Percentiles rank a stretch among this genome's conserved stretches.
Conservation (phyloP, 2,797 vertebrate species). For the Chaunax sp. region DNA sequence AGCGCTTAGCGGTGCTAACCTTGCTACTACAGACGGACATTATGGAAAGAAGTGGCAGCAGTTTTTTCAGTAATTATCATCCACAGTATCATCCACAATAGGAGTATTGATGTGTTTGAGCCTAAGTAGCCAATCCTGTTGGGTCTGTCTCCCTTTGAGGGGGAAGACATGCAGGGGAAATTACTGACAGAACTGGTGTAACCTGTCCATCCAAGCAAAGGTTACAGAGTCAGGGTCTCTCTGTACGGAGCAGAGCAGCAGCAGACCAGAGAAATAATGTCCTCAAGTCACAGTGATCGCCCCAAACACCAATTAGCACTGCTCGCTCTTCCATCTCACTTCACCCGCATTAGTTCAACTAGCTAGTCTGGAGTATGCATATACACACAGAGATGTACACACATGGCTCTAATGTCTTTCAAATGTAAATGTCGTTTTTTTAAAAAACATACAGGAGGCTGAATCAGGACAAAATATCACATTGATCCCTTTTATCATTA, state of each 20-base stretch:
- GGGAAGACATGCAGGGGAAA: too few species aligned
- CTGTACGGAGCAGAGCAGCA: conserved; percentile 23
- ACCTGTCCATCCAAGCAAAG: conserved; percentile 36
- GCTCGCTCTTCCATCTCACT: conserved; percentile 20
- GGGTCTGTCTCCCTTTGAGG: too few species aligned
- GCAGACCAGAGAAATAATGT: too few species aligned
- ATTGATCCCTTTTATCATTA: neutral
- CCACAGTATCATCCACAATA: too few species aligned
- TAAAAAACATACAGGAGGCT: neutral
- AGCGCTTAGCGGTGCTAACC: too few species aligned
- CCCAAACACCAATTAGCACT: conserved; percentile 48
- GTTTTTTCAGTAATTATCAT: too few species aligned
- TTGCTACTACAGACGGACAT: too few species aligned
- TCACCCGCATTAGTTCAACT: conserved; percentile 28
- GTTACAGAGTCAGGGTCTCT: conserved; percentile 32
- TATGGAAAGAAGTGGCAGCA: too few species aligned
- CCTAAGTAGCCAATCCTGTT: too few species aligned
- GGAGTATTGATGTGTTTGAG: too few species aligned
- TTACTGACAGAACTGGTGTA: neutral
- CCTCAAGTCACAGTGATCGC: conserved; percentile 40
- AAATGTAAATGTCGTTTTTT: too few species aligned
- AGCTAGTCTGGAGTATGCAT: neutral
- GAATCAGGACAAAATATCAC: neutral
- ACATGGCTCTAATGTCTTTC: neutral
- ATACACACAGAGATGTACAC: neutral